Base-by-base conservation (phyloP, 2,888 invertebrate species). In the Oasisia sp. region DNA sequence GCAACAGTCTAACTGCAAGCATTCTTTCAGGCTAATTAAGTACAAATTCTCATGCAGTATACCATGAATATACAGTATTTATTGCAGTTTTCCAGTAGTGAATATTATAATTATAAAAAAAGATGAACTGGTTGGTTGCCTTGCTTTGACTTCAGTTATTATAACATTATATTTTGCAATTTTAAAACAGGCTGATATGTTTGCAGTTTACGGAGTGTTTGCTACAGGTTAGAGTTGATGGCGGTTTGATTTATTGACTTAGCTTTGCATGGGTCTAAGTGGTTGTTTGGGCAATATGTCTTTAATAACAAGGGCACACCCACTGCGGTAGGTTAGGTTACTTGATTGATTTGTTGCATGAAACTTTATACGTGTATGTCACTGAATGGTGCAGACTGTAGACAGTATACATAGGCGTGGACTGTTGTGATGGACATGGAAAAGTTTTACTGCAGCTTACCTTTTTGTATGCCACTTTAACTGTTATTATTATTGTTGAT, bases 301-400 rank as follows among this genome's bases (percentile, higher is more conserved):
- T 74, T 74, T 74, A 27, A n/a, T n/a, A 74, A 74, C 74, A 74
- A 74, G 74, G 74, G 74, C 74, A n/a, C 74, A n/a, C 74, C 74
- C 27, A 74, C 74, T 50, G 50, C 50, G n/a, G 27, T 27, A 74
- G 74, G 74, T n/a, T 74, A 19, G n/a, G 74, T 74, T 74, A 74
- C 74, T 27, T 74, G 74, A 74, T 19, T 74, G 14, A 74, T 74
- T 74, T n/a, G 7, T 27, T 27, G 74, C 74, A 14, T 1, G 74
- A 74, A 74, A 74, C 74, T 19, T 74, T 74, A 74, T 74, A 74
- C 27, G 74, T 27, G 74, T 74, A 5, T 50, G 50, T 1, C 19
- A 27, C 27, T 74, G n/a, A 19, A n/a, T 74, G 14, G 27, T 74
- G n/a, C 27, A 74, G 74, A 74, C 0, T 3, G 14, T 27, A 3